Evolutionary conservation across 2,888 invertebrate genomes (phyloP).

Genomic region (Athalia cordata): DNA sequence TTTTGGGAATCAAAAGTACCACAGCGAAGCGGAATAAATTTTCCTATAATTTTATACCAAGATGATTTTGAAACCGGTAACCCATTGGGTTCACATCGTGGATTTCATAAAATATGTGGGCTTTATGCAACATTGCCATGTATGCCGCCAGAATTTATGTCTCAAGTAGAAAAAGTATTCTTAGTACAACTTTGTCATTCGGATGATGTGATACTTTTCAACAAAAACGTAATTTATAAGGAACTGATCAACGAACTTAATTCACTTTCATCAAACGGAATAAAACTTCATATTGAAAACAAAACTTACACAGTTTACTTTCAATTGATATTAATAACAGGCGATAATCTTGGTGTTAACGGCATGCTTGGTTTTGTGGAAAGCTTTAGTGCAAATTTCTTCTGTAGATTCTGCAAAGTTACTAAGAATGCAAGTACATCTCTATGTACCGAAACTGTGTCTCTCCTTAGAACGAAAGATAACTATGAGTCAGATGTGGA

Average conservation of each 20-base stretch:
- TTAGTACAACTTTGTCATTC: conserved; percentile 24
- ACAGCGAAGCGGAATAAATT: too few species aligned
- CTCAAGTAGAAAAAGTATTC: conserved; percentile 18
- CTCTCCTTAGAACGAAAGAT: conserved; percentile 46
- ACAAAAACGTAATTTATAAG: neutral
- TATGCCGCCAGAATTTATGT: conserved; percentile 1
- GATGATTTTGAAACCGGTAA: too few species aligned
- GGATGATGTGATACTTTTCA: neutral
- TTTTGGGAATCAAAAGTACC: too few species aligned
- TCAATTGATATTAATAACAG: conserved; percentile 45
- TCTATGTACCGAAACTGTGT: conserved; percentile 43
- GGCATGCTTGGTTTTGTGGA: conserved; percentile 49
- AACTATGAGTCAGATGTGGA: conserved; percentile 46
- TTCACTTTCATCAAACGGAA: conserved; percentile 9
- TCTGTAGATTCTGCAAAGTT: conserved; percentile 54
- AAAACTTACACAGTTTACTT: conserved; percentile 46
- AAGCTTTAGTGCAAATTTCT: conserved; percentile 50
- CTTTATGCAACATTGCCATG: conserved; percentile 1
- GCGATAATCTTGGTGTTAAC: too few species aligned
- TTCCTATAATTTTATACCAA: too few species aligned
- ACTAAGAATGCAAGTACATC: conserved; percentile 44
- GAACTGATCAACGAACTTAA: conserved; percentile 12
- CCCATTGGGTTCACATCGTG: conserved; percentile 2
- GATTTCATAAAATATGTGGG: conserved; percentile 15
- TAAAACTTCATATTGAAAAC: neutral